Evolutionary conservation across 2,797 vertebrate genomes (phyloP).

Genomic region (Sibirionetta formosa): DNA sequence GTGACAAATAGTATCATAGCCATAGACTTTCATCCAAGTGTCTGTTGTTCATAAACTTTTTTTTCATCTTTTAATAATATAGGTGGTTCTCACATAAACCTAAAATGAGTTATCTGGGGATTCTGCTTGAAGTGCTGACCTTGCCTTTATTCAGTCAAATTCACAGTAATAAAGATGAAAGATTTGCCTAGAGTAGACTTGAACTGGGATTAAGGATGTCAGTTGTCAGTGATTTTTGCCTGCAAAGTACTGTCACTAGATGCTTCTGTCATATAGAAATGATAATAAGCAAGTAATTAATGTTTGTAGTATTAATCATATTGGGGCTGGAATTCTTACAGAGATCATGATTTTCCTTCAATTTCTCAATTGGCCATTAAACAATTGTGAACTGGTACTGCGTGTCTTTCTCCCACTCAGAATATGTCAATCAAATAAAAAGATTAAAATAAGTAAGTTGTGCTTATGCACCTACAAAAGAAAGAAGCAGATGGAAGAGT

Average conservation of each 20-base stretch:
- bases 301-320: conserved; percentile 42
- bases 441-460: conserved; percentile 41
- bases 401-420: conserved; percentile 19
- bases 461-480: background rate
- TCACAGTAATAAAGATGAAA: conserved; percentile 12
- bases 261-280: conserved; percentile 38
- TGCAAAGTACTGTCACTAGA: conserved; percentile 9
- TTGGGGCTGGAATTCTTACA: conserved; percentile 35
- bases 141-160: conserved; percentile 9
- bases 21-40: background rate
- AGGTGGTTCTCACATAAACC: background rate
- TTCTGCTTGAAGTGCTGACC: background rate
- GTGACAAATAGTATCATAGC: accelerated
- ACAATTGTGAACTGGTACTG: conserved; percentile 13
- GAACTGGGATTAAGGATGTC: conserved; percentile 27
- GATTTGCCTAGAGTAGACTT: background rate
- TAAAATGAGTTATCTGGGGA: background rate
- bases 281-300: conserved; percentile 48
- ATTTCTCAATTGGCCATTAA: conserved; percentile 53
- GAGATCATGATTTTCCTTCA: conserved; percentile 47
- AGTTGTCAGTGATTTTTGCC: conserved; percentile 43
- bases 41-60: background rate
- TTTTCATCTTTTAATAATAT: background rate
- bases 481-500: no score
- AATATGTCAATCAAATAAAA: conserved; percentile 51